phyloP scores from a whole-genome alignment of 2,113 vertebrate species.

The Colius striatus region DNA sequence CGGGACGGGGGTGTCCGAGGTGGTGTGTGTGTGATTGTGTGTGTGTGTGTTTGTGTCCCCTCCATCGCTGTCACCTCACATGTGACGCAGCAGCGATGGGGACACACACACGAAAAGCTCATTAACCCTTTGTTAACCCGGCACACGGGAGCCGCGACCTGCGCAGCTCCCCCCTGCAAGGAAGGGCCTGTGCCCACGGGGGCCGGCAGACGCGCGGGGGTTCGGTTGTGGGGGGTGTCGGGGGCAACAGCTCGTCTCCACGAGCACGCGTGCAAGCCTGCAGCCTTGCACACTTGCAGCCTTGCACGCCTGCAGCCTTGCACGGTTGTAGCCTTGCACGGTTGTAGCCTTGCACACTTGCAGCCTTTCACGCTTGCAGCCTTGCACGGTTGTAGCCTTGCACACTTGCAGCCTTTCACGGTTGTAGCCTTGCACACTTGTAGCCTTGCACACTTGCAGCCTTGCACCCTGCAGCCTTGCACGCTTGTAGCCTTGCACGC shows the following conservation, averaged over 20 bases:
- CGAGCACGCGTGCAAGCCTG: neutral
- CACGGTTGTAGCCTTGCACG: fast-evolving
- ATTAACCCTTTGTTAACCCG: neutral
- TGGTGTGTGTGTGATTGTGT: neutral
- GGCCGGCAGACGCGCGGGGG: neutral
- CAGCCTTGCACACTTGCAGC: fast-evolving
- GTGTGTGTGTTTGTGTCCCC: no score
- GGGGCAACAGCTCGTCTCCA: no score
- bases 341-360: neutral
- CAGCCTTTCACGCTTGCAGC: no score
- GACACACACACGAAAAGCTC: neutral
- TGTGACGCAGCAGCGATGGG: no score
- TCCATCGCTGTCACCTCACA: neutral
- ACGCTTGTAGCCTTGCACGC: no score
- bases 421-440: no score
- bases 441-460: no score
- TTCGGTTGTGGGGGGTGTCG: no score
- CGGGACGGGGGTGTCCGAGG: fast-evolving
- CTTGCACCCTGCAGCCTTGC: no score
- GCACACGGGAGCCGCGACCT: no score
- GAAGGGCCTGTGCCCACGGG: neutral
- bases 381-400: neutral
- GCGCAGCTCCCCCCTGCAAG: no score
- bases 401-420: no score
- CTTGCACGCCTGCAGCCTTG: fast-evolving